These are phyloP conservation scores for Drosophila takahashii DNA, from an alignment of 1,140 invertebrate genomes.

Conservation along the genomic window DNA sequence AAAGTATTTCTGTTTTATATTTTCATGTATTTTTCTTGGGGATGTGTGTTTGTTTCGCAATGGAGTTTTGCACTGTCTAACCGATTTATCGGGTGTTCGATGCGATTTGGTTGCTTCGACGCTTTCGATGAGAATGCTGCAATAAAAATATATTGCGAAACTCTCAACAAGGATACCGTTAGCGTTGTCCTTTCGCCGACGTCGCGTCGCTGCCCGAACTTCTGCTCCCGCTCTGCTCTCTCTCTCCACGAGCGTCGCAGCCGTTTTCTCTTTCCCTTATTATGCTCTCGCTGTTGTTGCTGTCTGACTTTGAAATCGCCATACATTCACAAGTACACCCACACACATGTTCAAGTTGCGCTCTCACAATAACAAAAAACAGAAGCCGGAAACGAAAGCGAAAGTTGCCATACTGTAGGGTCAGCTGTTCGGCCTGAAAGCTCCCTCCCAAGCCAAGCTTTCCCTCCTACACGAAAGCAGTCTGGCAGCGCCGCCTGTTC, in stretches of 20 bases:
- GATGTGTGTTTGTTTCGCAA: background rate
- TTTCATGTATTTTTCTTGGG: background rate
- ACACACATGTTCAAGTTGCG: constrained; percentile 4
- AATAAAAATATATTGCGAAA: constrained; percentile 82
- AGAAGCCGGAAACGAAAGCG: constrained; percentile 69
- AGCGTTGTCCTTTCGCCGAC: constrained; percentile 51
- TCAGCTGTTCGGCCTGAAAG: constrained; percentile 31
- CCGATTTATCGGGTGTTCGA: constrained; percentile 46
- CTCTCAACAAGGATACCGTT: constrained; percentile 81
- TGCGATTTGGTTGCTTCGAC: constrained; percentile 71
- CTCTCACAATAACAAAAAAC: constrained; percentile 64
- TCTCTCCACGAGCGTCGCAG: constrained; percentile 59
- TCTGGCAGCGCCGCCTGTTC: constrained; percentile 37
- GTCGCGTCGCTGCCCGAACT: constrained; percentile 51
- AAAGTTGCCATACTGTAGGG: constrained; percentile 65
- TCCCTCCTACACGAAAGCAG: background rate
- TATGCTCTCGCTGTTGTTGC: constrained; percentile 57
- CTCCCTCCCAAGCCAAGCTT: constrained; percentile 23
- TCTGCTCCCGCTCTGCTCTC: constrained; percentile 31
- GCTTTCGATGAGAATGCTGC: constrained; percentile 77
- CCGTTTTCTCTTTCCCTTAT: constrained; percentile 66
- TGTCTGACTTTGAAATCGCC: constrained; percentile 76
- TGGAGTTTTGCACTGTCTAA: constrained; percentile 25
- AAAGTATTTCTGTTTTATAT: background rate
- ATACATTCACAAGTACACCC: constrained; percentile 60